A percentile compares a stretch with the other conserved stretches of the same genome.
These are phyloP conservation scores for Orius laevigatus DNA, from an alignment of 1,140 invertebrate genomes.

Conservation along the genomic window DNA sequence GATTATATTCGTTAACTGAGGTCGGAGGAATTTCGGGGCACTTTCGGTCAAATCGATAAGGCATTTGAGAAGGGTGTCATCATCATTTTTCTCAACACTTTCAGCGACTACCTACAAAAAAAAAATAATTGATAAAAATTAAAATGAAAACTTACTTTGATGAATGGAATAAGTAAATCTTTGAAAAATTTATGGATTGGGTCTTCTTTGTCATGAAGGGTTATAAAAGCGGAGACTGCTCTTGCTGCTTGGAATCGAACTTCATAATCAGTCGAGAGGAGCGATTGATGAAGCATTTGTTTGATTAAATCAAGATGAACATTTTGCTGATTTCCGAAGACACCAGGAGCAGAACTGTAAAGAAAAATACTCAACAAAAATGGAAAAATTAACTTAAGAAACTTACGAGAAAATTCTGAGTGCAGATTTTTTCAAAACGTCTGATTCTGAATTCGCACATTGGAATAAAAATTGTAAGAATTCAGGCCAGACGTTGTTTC, in stretches of 20 bases:
- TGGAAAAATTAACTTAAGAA: slow-evolving; percentile 2
- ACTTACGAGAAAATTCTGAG: slow-evolving; percentile 84
- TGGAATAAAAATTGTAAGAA: slow-evolving; percentile 93
- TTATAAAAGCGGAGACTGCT: slow-evolving; percentile 77
- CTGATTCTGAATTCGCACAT: slow-evolving; percentile 66
- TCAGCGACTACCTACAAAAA: slow-evolving; percentile 48
- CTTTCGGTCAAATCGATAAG: slow-evolving; percentile 88
- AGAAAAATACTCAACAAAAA: slow-evolving; percentile 12
- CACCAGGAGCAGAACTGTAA: slow-evolving; percentile 73
- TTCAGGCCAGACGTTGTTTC: slow-evolving; percentile 93
- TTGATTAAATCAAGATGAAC: slow-evolving; percentile 88
- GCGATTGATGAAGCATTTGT: slow-evolving; percentile 74
- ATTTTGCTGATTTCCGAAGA: slow-evolving; percentile 90
- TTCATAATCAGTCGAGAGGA: slow-evolving; percentile 20
- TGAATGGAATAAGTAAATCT: slow-evolving; percentile 63
- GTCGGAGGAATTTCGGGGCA: slow-evolving; percentile 78
- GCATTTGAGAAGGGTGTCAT: slow-evolving; percentile 79
- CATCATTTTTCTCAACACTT: slow-evolving; percentile 67
- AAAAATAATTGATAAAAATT: neutral
- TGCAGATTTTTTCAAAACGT: slow-evolving; percentile 79
- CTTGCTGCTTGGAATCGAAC: slow-evolving; percentile 66
- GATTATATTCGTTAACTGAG: slow-evolving; percentile 73
- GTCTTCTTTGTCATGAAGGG: slow-evolving; percentile 78
- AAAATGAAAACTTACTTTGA: slow-evolving; percentile 34
- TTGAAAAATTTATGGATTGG: slow-evolving; percentile 73